A percentile compares a stretch with the other conserved stretches of the same genome.
phyloP scores from a whole-genome alignment of 1,140 invertebrate species.

The Orchesella cincta region DNA sequence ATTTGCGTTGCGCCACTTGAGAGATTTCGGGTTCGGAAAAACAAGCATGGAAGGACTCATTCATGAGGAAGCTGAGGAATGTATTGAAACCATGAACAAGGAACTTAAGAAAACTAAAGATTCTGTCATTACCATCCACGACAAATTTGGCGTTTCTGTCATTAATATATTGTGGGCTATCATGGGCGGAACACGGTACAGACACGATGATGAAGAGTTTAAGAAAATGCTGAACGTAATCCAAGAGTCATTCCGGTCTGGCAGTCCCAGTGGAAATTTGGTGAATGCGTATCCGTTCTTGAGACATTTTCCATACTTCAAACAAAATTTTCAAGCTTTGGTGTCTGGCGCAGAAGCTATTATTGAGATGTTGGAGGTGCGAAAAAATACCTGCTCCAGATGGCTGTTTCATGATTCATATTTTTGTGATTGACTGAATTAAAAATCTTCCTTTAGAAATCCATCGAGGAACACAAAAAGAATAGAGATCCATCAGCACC shows the following conservation, averaged over 20 bases:
- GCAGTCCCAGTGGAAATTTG: not conserved
- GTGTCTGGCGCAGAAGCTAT: not conserved
- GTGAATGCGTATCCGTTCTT: slow-evolving; percentile 44
- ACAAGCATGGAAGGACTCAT: slow-evolving; percentile 71
- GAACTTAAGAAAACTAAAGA: not conserved
- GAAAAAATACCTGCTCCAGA: slow-evolving; percentile 14
- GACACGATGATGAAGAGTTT: slow-evolving; percentile 60
- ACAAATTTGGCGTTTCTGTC: slow-evolving; percentile 65
- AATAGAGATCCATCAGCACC: slow-evolving; percentile 58
- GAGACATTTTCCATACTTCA: slow-evolving; percentile 35
- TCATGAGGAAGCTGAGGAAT: slow-evolving; percentile 62
- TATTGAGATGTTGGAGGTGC: slow-evolving; percentile 30
- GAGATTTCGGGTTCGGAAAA: slow-evolving; percentile 73
- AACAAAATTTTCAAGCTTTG: slow-evolving; percentile 8
- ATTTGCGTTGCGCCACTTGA: slow-evolving; percentile 63
- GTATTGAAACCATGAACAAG: slow-evolving; percentile 28
- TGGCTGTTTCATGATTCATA: not conserved
- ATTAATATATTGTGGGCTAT: slow-evolving; percentile 76
- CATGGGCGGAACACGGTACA: slow-evolving; percentile 65
- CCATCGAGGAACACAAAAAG: slow-evolving; percentile 65
- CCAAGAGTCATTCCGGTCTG: slow-evolving; percentile 34
- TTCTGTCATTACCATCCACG: slow-evolving; percentile 25
- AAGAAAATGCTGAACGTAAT: slow-evolving; percentile 66
- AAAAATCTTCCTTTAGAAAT: slow-evolving; percentile 56
- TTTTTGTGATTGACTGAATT: not conserved